Conservation (phyloP, 2,888 invertebrate genomes). For the Drosophila paranaensis region DNA sequence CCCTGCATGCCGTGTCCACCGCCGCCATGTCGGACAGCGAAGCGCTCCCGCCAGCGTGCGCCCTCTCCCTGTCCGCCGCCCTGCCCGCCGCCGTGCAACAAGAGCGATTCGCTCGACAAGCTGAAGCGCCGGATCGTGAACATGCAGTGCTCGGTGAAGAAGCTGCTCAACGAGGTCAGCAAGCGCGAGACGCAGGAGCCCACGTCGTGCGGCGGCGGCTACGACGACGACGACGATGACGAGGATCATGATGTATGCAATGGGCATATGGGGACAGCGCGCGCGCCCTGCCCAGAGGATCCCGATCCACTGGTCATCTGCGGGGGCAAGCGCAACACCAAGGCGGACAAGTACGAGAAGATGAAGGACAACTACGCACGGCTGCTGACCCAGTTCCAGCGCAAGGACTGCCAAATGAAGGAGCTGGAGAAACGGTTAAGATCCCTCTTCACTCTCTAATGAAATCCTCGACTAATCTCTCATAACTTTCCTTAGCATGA, state of each 20-base stretch:
- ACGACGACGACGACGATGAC: constrained; percentile 33
- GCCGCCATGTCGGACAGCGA: constrained; percentile 6
- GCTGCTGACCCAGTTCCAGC: constrained; percentile 77
- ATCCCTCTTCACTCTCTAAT: background rate
- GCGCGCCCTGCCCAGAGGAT: constrained; percentile 57
- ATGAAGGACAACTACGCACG: constrained; percentile 82
- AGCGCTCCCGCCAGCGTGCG: constrained; percentile 28
- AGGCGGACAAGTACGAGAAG: constrained; percentile 74
- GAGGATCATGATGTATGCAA: background rate
- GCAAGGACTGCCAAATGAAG: constrained; percentile 82
- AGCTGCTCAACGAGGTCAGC: constrained; percentile 67
- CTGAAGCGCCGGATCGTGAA: constrained; percentile 68
- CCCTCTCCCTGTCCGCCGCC: constrained; percentile 17
- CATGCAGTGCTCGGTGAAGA: constrained; percentile 77
- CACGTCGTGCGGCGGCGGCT: background rate
- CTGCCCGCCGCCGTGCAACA: constrained; percentile 25
- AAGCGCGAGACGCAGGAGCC: constrained; percentile 50
- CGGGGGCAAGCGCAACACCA: constrained; percentile 69
- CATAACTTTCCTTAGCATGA: constrained; percentile 55
- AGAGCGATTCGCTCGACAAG: constrained; percentile 64
- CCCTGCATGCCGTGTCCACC: constrained; percentile 23
- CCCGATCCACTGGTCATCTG: constrained; percentile 70
- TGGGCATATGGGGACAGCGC: background rate
- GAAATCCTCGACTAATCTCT: background rate
- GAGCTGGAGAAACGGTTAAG: constrained; percentile 78